A percentile compares a stretch with the other conserved stretches of the same genome.
Conservation (phyloP, 2,113 vertebrate species). For the Syngnathus floridae region DNA sequence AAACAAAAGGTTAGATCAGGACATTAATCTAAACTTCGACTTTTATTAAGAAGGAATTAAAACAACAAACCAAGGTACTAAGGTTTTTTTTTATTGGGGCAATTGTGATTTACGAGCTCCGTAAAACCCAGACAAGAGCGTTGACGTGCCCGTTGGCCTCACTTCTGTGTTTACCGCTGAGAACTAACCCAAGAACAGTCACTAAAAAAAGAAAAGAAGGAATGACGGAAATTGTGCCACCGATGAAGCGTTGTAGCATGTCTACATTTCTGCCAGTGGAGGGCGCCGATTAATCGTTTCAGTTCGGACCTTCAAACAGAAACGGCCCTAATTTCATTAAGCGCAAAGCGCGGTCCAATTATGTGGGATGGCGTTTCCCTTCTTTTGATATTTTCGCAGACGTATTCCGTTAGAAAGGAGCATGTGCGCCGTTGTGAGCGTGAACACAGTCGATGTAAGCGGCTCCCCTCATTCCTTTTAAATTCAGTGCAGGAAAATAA, state of each 20-base stretch:
- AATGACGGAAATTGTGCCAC: background rate
- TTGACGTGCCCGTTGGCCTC: background rate
- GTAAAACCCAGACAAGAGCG: background rate
- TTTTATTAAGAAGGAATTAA: background rate
- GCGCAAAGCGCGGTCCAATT: no score
- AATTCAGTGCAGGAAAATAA: no score
- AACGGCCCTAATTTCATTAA: no score
- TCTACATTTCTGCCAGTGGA: background rate
- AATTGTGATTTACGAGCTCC: conserved; percentile 1
- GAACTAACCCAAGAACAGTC: background rate
- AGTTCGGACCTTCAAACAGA: background rate
- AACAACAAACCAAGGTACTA: background rate
- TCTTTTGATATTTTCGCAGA: no score
- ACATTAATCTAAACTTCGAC: background rate
- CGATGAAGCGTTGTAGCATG: background rate
- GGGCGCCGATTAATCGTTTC: background rate
- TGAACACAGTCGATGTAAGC: no score
- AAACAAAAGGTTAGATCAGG: background rate
- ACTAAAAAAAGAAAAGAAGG: background rate
- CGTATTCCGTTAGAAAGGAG: no score
- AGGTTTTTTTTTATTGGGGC: background rate
- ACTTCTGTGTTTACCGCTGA: background rate
- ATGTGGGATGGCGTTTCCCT: no score
- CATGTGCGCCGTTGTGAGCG: no score
- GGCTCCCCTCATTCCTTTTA: no score